These are phyloP conservation scores for Pangasianodon gigas DNA, from an alignment of 2,113 vertebrate species.

Conservation along the genomic window DNA sequence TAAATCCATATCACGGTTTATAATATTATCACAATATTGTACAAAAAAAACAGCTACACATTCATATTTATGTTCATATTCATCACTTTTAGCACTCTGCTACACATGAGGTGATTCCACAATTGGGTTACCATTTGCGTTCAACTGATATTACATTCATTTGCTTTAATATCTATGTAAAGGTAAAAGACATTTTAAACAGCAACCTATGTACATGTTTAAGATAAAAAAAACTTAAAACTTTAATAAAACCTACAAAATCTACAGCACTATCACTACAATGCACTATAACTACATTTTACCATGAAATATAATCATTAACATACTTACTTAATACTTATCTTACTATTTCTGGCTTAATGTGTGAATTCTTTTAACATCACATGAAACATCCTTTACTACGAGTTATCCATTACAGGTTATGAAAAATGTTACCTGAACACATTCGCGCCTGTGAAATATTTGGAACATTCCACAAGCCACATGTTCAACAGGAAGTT, in stretches of 20 bases:
- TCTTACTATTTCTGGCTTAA: not conserved
- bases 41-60: not conserved
- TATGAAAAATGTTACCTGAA: not conserved
- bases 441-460: not conserved
- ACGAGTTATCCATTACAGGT: no score
- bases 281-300: not conserved
- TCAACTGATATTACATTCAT: not conserved
- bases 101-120: not conserved
- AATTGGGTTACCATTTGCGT: no score
- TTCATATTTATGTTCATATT: not conserved
- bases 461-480: not conserved
- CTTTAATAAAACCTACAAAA: not conserved
- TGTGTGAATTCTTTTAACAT: not conserved
- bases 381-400: not conserved
- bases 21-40: not conserved
- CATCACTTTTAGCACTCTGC: not conserved
- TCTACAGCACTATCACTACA: not conserved
- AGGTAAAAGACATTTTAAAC: not conserved
- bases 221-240: not conserved
- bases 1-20: no score
- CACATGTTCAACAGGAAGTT: not conserved
- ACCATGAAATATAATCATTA: not conserved
- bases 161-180: not conserved
- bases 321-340: not conserved
- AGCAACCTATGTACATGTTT: not conserved